Percentiles rank a stretch among this genome's conserved stretches.
phyloP scores from a whole-genome alignment of 2,113 vertebrate species.

The Tapirus terrestris region DNA sequence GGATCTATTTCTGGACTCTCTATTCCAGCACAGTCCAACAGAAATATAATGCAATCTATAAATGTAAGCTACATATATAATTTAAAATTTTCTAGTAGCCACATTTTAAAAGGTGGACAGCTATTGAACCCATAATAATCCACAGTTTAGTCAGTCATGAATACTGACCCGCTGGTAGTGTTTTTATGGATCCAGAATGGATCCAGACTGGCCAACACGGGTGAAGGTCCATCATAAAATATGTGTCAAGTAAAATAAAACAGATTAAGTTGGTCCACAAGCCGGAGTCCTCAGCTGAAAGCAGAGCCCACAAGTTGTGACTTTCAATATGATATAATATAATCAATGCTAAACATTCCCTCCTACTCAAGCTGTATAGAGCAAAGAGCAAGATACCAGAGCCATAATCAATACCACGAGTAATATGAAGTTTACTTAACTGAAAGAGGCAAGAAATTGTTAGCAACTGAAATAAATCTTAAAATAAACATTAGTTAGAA shows the following conservation, averaged over 20 bases:
- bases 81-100: neutral
- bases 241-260: neutral
- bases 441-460: neutral
- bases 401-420: neutral
- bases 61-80: neutral
- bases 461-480: neutral
- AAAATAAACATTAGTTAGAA: neutral
- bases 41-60: neutral
- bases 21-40: neutral
- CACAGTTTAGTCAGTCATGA: neutral
- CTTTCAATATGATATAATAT: rapidly evolving
- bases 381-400: neutral
- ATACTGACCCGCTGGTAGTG: neutral
- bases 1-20: neutral
- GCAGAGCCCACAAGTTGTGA: neutral
- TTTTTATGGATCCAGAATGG: neutral
- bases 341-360: neutral
- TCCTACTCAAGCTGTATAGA: rapidly evolving
- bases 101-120: neutral
- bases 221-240: neutral
- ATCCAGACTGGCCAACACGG: neutral
- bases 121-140: too few relatives aligned
- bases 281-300: neutral
- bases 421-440: neutral
- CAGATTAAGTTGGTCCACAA: neutral